Percentiles rank a stretch among this genome's conserved stretches.
phyloP scores from a whole-genome alignment of 2,113 vertebrate species.

The Seriola dumerili region DNA sequence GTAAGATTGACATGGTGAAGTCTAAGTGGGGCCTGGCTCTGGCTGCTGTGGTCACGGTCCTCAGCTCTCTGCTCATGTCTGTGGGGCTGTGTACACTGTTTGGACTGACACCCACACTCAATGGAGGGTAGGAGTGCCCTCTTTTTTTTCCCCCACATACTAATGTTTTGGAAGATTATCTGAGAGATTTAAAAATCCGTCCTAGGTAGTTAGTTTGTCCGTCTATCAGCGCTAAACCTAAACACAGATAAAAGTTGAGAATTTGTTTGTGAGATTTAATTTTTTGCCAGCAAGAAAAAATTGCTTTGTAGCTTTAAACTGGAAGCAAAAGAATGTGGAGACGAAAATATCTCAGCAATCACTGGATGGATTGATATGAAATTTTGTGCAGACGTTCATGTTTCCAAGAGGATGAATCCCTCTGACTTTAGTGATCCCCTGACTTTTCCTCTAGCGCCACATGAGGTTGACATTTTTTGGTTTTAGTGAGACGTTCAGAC shows the following conservation, averaged over 20 bases:
- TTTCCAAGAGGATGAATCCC: too few relatives aligned
- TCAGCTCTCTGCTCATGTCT: conserved; percentile 99
- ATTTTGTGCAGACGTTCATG: too few relatives aligned
- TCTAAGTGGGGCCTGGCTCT: conserved; percentile 98
- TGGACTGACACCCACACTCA: conserved; percentile 96
- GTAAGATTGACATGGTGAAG: conserved; percentile 99
- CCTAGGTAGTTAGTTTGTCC: background rate
- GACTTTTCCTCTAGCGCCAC: background rate
- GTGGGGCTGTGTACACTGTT: conserved; percentile 98
- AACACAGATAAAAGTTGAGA: background rate
- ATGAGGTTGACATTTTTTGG: too few relatives aligned
- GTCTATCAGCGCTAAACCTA: background rate
- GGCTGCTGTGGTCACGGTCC: conserved; percentile 96
- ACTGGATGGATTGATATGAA: too few relatives aligned
- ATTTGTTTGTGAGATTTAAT: background rate
- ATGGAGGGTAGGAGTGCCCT: conserved; percentile 91
- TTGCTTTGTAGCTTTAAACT: too few relatives aligned
- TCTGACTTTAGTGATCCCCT: too few relatives aligned
- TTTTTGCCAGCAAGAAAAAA: background rate
- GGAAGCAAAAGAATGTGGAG: too few relatives aligned
- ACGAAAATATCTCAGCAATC: too few relatives aligned
- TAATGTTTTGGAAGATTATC: conserved; percentile 7
- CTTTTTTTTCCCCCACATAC: background rate
- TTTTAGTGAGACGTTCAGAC: too few relatives aligned
- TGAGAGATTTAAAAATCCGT: background rate